Evolutionary conservation across 37 sponge, comb jelly and placozoan genomes (phyloP).

Genomic region (Mnemiopsis leidyi): DNA sequence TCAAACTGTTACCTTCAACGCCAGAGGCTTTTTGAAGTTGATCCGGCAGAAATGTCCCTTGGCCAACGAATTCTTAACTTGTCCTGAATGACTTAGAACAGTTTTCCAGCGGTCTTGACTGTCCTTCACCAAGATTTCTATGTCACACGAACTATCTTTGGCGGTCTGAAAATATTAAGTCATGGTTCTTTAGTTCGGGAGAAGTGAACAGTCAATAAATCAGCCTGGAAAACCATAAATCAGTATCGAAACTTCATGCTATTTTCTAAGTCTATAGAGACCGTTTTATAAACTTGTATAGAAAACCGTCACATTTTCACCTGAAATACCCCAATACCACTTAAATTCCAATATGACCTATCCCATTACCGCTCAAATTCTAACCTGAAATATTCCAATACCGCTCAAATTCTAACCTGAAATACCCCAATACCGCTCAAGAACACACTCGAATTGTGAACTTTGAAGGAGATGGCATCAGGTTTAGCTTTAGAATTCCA

Average conservation of each 20-base stretch:
- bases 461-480: constrained; percentile 70
- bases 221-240: too few species aligned
- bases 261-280: too few species aligned
- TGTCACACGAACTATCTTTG: constrained; percentile 39
- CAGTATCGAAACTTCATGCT: too few species aligned
- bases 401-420: constrained; percentile 65
- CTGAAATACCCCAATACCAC: too few species aligned
- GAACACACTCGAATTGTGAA: constrained; percentile 66
- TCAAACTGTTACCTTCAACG: background rate
- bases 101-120: constrained; percentile 1
- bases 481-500: constrained; percentile 63
- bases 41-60: constrained; percentile 19
- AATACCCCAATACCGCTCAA: constrained; percentile 67
- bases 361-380: too few species aligned
- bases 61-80: constrained; percentile 9
- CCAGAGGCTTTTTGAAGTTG: constrained; percentile 34
- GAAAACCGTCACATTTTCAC: too few species aligned
- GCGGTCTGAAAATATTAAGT: constrained; percentile 13
- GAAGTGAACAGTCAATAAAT: too few species aligned
- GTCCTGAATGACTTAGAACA: constrained; percentile 18
- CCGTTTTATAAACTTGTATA: too few species aligned
- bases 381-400: constrained; percentile 67
- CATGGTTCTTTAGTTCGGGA: too few species aligned
- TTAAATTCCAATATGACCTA: too few species aligned
- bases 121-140: constrained; percentile 56